These are phyloP conservation scores for Xiphophorus maculatus DNA, from an alignment of 2,113 vertebrate species.

Conservation along the genomic window DNA sequence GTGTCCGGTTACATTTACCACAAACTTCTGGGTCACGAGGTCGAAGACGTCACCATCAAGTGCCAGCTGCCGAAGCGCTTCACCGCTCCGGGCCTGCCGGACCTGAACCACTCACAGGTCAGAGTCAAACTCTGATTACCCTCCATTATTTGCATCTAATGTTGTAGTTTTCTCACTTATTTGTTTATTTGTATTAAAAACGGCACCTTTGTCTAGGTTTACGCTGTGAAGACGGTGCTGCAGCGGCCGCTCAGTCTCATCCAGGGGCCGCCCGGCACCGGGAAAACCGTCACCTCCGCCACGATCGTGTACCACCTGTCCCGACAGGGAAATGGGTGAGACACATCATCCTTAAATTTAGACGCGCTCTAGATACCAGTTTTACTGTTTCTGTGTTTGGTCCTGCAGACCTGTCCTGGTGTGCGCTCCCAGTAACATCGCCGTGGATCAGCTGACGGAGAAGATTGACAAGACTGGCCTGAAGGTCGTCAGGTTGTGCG, in stretches of 20 bases:
- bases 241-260: slow-evolving; percentile 97
- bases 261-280: slow-evolving; percentile 96
- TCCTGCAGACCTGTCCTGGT: slow-evolving; percentile 90
- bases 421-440: slow-evolving; percentile 98
- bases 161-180: not conserved
- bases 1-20: slow-evolving; percentile 99
- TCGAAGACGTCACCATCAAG: slow-evolving; percentile 98
- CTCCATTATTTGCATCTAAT: not conserved
- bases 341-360: not conserved
- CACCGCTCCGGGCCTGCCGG: slow-evolving; percentile 95
- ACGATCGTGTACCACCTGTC: slow-evolving; percentile 99
- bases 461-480: slow-evolving; percentile 98
- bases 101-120: slow-evolving; percentile 99
- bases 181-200: too few relatives aligned
- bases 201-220: slow-evolving; percentile 81
- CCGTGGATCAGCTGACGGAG: slow-evolving; percentile 96
- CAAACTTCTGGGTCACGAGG: slow-evolving; percentile 95
- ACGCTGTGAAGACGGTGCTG: slow-evolving; percentile 97
- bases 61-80: slow-evolving; percentile 98
- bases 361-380: not conserved
- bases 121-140: not conserved
- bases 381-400: slow-evolving; percentile 3
- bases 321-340: slow-evolving; percentile 96
- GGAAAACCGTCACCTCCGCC: slow-evolving; percentile 97
- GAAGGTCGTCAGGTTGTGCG: slow-evolving; percentile 97